A percentile compares a stretch with the other conserved stretches of the same genome.
These are phyloP conservation scores for Morpho achilles DNA, from an alignment of 2,888 invertebrate genomes.

Conservation along the genomic window DNA sequence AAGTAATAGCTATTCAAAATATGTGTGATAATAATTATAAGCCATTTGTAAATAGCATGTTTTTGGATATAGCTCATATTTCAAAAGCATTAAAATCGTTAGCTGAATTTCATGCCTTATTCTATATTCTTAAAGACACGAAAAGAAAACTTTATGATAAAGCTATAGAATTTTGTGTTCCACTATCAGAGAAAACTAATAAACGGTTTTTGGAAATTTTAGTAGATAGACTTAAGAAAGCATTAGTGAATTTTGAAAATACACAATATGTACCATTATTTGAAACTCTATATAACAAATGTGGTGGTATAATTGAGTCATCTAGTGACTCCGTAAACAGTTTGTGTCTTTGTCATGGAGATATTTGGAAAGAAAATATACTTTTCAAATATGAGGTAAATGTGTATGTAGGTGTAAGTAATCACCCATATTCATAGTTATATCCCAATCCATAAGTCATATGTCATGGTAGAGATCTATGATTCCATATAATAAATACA, in stretches of 20 bases:
- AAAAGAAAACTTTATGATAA: slow-evolving; percentile 40
- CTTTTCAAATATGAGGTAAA: slow-evolving; percentile 61
- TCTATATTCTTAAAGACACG: slow-evolving; percentile 47
- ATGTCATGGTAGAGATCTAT: too few relatives aligned
- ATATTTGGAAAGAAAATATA: slow-evolving; percentile 72
- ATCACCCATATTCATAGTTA: too few relatives aligned
- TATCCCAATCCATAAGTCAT: too few relatives aligned
- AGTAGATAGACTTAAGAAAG: slow-evolving; percentile 55
- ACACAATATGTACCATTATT: slow-evolving; percentile 46
- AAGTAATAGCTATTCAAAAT: slow-evolving; percentile 57
- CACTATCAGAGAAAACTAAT: slow-evolving; percentile 47
- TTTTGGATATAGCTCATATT: slow-evolving; percentile 55
- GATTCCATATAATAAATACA: too few relatives aligned
- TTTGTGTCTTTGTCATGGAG: slow-evolving; percentile 63
- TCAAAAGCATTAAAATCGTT: slow-evolving; percentile 47
- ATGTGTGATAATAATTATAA: slow-evolving; percentile 50
- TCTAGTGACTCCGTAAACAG: slow-evolving; percentile 36
- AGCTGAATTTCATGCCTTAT: slow-evolving; percentile 60
- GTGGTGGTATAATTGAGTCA: slow-evolving; percentile 39
- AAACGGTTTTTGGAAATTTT: slow-evolving; percentile 56
- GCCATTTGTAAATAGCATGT: slow-evolving; percentile 43
- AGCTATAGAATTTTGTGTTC: slow-evolving; percentile 45
- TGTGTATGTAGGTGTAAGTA: background rate
- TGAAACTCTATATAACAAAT: slow-evolving; percentile 41
- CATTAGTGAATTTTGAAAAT: slow-evolving; percentile 43